phyloP scores from a whole-genome alignment of 23 tunicate genomes.

The Ascidia mentula region DNA sequence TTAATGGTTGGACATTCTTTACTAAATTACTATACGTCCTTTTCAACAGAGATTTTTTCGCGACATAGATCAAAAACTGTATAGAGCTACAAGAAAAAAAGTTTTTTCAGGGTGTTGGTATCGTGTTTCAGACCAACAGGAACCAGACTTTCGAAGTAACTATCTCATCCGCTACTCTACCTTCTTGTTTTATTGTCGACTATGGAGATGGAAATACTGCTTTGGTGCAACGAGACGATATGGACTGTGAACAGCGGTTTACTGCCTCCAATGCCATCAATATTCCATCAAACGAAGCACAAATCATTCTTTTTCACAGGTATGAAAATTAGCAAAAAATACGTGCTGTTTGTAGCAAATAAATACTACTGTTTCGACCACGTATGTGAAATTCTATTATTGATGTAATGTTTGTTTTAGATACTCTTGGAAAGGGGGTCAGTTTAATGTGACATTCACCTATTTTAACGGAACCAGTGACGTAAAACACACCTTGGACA shows the following conservation, averaged over 20 bases:
- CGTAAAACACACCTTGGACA: neutral
- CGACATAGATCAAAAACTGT: too few species aligned
- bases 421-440: neutral
- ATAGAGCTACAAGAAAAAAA: too few species aligned
- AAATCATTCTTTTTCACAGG: too few species aligned
- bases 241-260: neutral
- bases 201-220: neutral
- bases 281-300: too few species aligned
- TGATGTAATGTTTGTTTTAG: neutral
- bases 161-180: neutral
- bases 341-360: too few species aligned
- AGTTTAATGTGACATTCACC: neutral
- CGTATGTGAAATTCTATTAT: too few species aligned
- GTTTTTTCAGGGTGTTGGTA: too few species aligned
- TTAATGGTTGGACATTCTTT: too few species aligned
- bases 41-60: too few species aligned
- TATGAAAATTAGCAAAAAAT: too few species aligned
- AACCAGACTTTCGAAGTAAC: neutral
- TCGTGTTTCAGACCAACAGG: neutral
- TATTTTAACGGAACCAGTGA: slow-evolving; percentile 4
- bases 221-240: neutral
- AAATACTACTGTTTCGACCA: too few species aligned
- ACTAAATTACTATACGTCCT: too few species aligned
- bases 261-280: neutral
- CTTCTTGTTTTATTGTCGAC: neutral